Conservation (phyloP, 2,113 vertebrate species). For the Calyptommatus sinebrachiatus region DNA sequence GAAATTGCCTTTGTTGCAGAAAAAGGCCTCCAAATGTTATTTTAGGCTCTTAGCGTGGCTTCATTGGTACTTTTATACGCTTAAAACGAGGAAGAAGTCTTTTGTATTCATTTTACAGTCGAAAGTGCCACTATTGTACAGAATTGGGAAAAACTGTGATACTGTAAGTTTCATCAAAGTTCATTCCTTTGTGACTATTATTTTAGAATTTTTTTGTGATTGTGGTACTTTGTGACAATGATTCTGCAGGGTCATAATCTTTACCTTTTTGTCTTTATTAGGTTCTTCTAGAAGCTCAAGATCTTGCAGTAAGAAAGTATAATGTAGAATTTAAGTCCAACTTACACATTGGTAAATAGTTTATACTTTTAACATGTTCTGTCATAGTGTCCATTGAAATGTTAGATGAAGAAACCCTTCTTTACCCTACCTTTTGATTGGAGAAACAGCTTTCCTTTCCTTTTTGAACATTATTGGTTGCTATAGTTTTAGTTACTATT, state of each 20-base stretch:
- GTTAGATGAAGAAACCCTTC: too few species aligned
- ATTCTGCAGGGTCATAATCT: conserved; percentile 35
- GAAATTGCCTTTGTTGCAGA: too few species aligned
- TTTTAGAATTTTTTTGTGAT: not conserved
- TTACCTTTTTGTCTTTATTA: conserved; percentile 63
- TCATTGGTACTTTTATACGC: not conserved
- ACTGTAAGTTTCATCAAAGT: not conserved
- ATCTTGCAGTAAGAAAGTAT: conserved; percentile 89
- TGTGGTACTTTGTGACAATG: conserved; percentile 30
- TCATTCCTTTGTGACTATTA: not conserved
- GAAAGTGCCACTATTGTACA: not conserved
- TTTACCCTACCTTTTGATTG: too few species aligned
- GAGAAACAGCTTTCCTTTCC: too few species aligned
- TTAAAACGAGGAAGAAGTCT: not conserved
- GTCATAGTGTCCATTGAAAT: too few species aligned
- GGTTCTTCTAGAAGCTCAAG: conserved; percentile 95
- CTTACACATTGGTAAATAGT: conserved; percentile 85
- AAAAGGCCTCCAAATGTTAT: too few species aligned
- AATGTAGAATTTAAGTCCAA: conserved; percentile 97
- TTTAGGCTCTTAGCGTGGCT: too few species aligned
- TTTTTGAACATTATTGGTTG: too few species aligned
- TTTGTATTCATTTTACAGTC: not conserved
- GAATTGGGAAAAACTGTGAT: conserved; percentile 13
- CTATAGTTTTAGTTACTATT: too few species aligned
- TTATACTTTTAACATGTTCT: not conserved